phyloP scores from a whole-genome alignment of 2,888 invertebrate genomes.

The Esperia sulphurella region DNA sequence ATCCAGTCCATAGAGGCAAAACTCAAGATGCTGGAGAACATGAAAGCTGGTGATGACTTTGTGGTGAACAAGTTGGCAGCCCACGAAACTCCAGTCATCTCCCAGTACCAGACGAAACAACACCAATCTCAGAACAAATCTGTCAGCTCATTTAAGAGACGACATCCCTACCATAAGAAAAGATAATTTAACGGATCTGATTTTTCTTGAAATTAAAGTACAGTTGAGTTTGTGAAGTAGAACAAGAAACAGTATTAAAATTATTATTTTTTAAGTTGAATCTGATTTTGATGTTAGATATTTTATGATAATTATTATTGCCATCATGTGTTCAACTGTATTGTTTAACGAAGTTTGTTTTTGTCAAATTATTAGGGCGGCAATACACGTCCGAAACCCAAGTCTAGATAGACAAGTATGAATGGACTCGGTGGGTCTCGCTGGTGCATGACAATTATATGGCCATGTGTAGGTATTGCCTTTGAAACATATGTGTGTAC shows the following conservation, averaged over 20 bases:
- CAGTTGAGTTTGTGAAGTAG: neutral
- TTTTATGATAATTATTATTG: neutral
- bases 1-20: slow-evolving; percentile 95
- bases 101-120: slow-evolving; percentile 82
- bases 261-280: too few relatives aligned
- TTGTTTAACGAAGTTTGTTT: too few relatives aligned
- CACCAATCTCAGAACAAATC: slow-evolving; percentile 58
- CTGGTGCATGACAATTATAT: too few relatives aligned
- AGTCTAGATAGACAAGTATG: too few relatives aligned
- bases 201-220: too few relatives aligned
- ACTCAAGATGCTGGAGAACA: slow-evolving; percentile 87
- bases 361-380: too few relatives aligned
- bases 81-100: slow-evolving; percentile 82
- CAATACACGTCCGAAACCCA: too few relatives aligned
- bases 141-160: slow-evolving; percentile 50
- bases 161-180: slow-evolving; percentile 73
- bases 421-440: too few relatives aligned
- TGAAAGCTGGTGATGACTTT: slow-evolving; percentile 84
- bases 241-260: neutral
- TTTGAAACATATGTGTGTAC: too few relatives aligned
- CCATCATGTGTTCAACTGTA: neutral
- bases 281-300: too few relatives aligned
- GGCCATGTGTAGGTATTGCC: too few relatives aligned
- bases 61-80: slow-evolving; percentile 85
- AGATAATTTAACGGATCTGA: slow-evolving; percentile 38